Evolutionary conservation across 2,888 invertebrate genomes (phyloP).

Genomic region (Neoaliturus tenellus): DNA sequence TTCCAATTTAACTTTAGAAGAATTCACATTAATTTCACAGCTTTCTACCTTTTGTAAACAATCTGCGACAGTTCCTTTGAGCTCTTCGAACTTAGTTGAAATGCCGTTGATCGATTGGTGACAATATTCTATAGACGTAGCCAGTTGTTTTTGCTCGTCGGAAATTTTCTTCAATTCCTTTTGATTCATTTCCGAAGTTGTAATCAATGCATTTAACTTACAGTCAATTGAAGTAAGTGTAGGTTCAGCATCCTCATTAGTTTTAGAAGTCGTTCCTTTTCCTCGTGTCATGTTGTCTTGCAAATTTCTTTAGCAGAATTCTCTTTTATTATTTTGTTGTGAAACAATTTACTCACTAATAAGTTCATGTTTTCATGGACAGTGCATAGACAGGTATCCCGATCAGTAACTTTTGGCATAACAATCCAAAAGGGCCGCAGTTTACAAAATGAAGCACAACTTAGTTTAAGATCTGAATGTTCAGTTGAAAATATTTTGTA

Average conservation of each 20-base stretch:
- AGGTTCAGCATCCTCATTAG: no score
- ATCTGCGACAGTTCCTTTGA: no score
- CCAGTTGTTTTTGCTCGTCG: no score
- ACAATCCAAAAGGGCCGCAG: conserved; percentile 50
- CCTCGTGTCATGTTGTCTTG: conserved; percentile 34
- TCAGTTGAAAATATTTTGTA: conserved; percentile 64
- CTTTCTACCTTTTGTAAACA: no score
- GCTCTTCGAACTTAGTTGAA: no score
- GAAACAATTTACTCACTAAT: conserved; percentile 21
- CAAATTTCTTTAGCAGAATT: conserved; percentile 39
- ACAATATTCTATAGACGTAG: no score
- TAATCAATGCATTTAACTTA: no score
- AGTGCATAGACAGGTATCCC: conserved; percentile 50
- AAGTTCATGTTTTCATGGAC: conserved; percentile 43
- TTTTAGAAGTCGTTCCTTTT: no score
- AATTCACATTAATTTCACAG: no score
- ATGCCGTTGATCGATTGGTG: no score
- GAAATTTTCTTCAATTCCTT: conserved; percentile 34
- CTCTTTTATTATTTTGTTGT: conserved; percentile 36
- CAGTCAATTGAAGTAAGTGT: no score
- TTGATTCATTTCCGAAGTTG: conserved; percentile 35
- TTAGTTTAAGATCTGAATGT: conserved; percentile 54
- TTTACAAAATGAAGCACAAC: conserved; percentile 62
- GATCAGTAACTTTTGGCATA: conserved; percentile 34
- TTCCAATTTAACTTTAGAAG: no score